Base-by-base conservation (phyloP, 2,888 invertebrate genomes). In the Macropis europaea region DNA sequence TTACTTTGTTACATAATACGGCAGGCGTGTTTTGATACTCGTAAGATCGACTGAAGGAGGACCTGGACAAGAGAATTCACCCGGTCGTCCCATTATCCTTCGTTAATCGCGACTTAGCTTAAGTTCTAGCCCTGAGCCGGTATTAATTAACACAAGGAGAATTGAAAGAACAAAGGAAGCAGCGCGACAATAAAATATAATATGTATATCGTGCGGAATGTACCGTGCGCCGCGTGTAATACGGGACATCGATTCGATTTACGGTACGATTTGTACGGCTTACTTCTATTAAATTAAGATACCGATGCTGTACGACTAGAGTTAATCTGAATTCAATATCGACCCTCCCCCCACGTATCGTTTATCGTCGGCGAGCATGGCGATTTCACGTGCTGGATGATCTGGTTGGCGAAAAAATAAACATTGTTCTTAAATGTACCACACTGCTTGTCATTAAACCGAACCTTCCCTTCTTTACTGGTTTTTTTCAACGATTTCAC, bases 1-100 rank as follows among this genome's bases (percentile, higher is more conserved):
- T 79, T 79, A 79, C 47, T 79, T 79, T 73, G 74, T 77, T 71
- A 78, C n/a, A n/a, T 63, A 75, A 61, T 61, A 68, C 42, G 63
- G 22, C 56, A 67, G 47, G 42, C 61, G 42, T 47, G 36, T 50
- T 57, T 70, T 63, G 42, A 70, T 73, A 77, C 34, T 63, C 32
- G 42, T 66, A 74, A 59, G 57, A n/a, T n/a, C 54, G 19, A 42
- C 72, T 62, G 45, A 43, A 54, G 24, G 42, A 70, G 47, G 36
- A 70, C 52, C n/a, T 42, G 40, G 50, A 13, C 15, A 36, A 13
- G 30, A 42, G 17, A 2, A 11, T 19, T 45, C 9, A 28, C 19
- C 15, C n/a, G 3, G 11, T 4, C 19, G 30, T 50, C 26, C 7
- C 15, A 0, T n/a, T 13, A 5, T 43, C n/a, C 15, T 13, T 28